Base-by-base conservation (phyloP, 2,797 vertebrate species). In the Gobio occitaniae region DNA sequence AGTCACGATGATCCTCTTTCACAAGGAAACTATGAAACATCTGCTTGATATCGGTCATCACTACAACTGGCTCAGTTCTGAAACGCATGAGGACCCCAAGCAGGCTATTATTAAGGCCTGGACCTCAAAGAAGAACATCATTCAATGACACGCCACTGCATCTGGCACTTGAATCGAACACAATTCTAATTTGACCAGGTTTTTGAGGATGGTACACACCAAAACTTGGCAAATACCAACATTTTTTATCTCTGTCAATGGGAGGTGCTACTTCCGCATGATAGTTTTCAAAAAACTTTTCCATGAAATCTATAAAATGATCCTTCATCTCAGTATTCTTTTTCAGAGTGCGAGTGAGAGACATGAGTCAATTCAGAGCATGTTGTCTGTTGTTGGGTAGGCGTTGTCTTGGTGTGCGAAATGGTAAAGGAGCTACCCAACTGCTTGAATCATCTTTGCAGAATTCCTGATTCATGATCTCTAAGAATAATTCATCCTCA, bases 401-500 rank as follows among this genome's bases (percentile, higher is more conserved):
- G 21, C 16, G 25, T 41, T 69, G 63, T 38, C 74, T 68, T 56
- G 72, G 63, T 36, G 15, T 16, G 6, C 59, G 25, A 32, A 87
- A 88, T 1, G 83, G 85, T 17, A 87, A 82, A 7, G 84, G 69
- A 10, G 85, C 84, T 4, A 85, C 65, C 56, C 83, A 89, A 32
- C 41, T 85, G 8, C 85, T 88, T 16, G 50, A 0, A 1, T 80
- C 48, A 36, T 86, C 82, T 59, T 89, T 78, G 1, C 0, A 0
- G 19, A 89, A n/a, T n/a, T n/a, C n/a, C n/a, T n/a, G n/a, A n/a
- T n/a, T n/a, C n/a, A n/a, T n/a, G n/a, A n/a, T n/a, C n/a, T n/a
- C n/a, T n/a, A n/a, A n/a, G n/a, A n/a, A n/a, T n/a, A n/a, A n/a
- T n/a, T n/a, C n/a, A n/a, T n/a, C n/a, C n/a, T n/a, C n/a, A n/a